Evolutionary conservation across 2,113 vertebrate genomes (phyloP).

Genomic region (Psittacus erithacus): DNA sequence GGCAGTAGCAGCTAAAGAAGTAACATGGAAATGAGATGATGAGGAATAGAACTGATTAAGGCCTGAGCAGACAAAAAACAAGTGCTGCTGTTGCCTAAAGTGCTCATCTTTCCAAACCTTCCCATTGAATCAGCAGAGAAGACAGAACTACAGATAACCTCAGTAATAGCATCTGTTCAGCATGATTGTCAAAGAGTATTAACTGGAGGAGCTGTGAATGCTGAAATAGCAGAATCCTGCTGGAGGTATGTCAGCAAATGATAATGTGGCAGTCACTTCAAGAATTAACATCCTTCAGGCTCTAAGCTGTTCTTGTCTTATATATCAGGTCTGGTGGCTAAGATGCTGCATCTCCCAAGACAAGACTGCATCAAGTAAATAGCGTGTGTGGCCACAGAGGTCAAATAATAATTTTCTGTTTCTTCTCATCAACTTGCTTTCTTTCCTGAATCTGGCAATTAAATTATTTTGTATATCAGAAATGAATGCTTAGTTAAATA

Average conservation of each 20-base stretch:
- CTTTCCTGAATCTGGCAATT: not conserved
- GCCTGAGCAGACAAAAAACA: not conserved
- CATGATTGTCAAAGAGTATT: slow-evolving; percentile 37
- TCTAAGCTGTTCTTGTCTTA: slow-evolving; percentile 2
- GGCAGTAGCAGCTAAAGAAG: not conserved
- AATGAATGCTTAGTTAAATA: not conserved
- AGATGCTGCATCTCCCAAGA: not conserved
- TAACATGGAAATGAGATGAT: not conserved
- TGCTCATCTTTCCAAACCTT: not conserved
- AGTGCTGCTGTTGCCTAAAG: not conserved
- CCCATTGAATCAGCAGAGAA: not conserved
- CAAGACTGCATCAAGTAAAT: not conserved
- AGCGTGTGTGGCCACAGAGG: rapidly evolving
- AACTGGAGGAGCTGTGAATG: slow-evolving; percentile 27
- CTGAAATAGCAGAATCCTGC: slow-evolving; percentile 47
- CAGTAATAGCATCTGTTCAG: slow-evolving; percentile 42
- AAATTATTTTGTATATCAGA: not conserved
- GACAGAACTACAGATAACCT: slow-evolving; percentile 39
- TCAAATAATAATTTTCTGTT: not conserved
- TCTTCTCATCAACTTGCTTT: not conserved
- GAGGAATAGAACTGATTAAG: not conserved
- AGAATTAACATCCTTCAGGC: slow-evolving; percentile 45
- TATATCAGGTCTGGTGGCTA: not conserved
- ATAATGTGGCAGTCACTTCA: slow-evolving; percentile 29
- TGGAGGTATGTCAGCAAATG: slow-evolving; percentile 36